Base-by-base conservation (phyloP, 2,888 invertebrate genomes). In the Desoria tigrina region DNA sequence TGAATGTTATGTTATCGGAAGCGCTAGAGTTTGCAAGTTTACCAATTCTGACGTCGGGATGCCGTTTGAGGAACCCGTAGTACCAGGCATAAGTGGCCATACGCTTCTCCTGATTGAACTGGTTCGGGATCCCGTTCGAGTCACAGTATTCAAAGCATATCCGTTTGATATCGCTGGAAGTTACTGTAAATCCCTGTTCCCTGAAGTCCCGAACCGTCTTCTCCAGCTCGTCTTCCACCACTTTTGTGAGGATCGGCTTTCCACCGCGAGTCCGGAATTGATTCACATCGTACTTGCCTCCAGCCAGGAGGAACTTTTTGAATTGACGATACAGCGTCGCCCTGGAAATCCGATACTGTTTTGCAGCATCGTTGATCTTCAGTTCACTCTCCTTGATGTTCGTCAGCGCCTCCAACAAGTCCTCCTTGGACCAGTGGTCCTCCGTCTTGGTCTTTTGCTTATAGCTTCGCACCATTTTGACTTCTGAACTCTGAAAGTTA, bases 81-180 rank as follows among this genome's bases (percentile, higher is more conserved):
- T 76, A 74, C 75, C 75, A 76, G 58, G 74, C 77, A 61, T 74
- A 73, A 49, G 74, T 76, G 6, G 75, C 77, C 75, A 75, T 76
- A 3, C 76, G 60, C 42, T 74, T 75, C 24, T 75, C 75, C 4
- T 66, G 62, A 56, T 75, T 75, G 51, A 76, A 76, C 42, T 75
- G 74, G 61, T 75, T 75, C 11, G 71, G 74, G 21, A 76, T 73
- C 21, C 73, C 74, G 24, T 75, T 75, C 26, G 74, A 71, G 63
- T 76, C 72, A 42, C 76, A 76, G 59, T 76, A 76, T 42, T 76
- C 76, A 26, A 69, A 76, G 39, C 76, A 76, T 37, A 76, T 76
- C 16, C 74, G 49, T 58, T 75, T 76, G 42, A 76, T 74, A 59
- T 76, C 75, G 32, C 66, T 69, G 2, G 72, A 70, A 1, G 71